A percentile compares a stretch with the other conserved stretches of the same genome.
phyloP scores from a whole-genome alignment of 2,797 vertebrate species.

The Hafferia zeledoni region DNA sequence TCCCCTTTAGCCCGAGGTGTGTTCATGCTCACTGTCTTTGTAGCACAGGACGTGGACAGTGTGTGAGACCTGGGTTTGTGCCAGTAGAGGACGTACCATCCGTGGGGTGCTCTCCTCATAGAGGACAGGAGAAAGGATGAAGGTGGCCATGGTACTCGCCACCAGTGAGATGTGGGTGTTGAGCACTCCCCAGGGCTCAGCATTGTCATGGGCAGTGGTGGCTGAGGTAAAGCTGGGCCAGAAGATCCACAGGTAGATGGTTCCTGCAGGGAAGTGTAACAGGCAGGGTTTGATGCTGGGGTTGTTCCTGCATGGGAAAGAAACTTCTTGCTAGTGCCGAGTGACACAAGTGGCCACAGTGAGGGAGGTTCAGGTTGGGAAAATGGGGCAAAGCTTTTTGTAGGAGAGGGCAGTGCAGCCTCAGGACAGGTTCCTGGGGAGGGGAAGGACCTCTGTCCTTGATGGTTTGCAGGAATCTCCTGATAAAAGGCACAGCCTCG shows the following conservation, averaged over 20 bases:
- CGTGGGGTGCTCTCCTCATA: constrained; percentile 78
- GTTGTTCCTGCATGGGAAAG: background rate
- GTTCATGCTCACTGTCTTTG: rapidly evolving
- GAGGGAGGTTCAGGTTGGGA: background rate
- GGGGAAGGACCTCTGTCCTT: background rate
- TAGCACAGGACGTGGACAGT: rapidly evolving
- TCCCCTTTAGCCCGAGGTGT: background rate
- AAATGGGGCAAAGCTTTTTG: background rate
- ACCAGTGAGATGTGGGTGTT: constrained; percentile 92
- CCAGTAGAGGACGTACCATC: constrained; percentile 81
- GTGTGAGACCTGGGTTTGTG: background rate
- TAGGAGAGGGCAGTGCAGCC: background rate
- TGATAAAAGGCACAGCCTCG: background rate
- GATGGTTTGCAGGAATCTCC: background rate
- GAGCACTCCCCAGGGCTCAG: constrained; percentile 86
- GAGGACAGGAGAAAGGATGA: constrained; percentile 81
- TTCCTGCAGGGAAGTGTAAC: constrained; percentile 72
- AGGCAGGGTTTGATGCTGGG: background rate
- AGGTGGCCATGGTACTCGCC: constrained; percentile 85
- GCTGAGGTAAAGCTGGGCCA: constrained; percentile 94
- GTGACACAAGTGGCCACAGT: too few species aligned
- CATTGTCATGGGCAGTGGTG: constrained; percentile 69
- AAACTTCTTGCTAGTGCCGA: background rate
- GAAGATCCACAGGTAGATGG: constrained; percentile 94
- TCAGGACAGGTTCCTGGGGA: background rate